Conservation (phyloP, 2,888 invertebrate species). For the Microplitis deprimator region DNA sequence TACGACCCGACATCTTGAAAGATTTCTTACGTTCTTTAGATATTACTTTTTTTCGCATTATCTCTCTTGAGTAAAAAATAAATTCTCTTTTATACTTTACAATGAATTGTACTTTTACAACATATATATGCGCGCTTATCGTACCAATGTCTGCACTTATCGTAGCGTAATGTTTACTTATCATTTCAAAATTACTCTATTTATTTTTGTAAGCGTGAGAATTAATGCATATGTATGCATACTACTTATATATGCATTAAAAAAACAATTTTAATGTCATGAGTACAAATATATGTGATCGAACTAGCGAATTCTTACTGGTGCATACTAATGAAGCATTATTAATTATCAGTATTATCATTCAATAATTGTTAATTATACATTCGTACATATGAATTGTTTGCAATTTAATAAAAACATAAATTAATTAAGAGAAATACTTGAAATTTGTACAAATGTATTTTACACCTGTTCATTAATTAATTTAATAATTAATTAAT, state of each 20-base stretch:
- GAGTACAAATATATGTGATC: neutral
- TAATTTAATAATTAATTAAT: neutral
- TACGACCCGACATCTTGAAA: conserved; percentile 39
- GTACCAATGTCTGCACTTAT: neutral
- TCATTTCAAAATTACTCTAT: neutral
- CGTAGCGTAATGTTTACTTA: neutral
- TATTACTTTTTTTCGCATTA: neutral
- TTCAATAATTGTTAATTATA: neutral
- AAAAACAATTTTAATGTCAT: neutral
- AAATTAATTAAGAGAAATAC: neutral
- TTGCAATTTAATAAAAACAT: neutral
- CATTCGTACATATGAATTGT: neutral
- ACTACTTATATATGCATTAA: neutral
- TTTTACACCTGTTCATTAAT: neutral
- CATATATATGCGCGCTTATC: neutral
- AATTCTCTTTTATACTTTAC: neutral
- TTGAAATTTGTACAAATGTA: neutral
- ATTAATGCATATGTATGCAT: neutral
- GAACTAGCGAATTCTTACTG: neutral
- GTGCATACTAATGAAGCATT: neutral
- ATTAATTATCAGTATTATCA: neutral
- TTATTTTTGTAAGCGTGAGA: neutral
- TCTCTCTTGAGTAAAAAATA: neutral
- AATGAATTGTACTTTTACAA: neutral
- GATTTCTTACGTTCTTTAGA: conserved; percentile 30